Base-by-base conservation (phyloP, 2,888 invertebrate species). In the Tridacna gigas region DNA sequence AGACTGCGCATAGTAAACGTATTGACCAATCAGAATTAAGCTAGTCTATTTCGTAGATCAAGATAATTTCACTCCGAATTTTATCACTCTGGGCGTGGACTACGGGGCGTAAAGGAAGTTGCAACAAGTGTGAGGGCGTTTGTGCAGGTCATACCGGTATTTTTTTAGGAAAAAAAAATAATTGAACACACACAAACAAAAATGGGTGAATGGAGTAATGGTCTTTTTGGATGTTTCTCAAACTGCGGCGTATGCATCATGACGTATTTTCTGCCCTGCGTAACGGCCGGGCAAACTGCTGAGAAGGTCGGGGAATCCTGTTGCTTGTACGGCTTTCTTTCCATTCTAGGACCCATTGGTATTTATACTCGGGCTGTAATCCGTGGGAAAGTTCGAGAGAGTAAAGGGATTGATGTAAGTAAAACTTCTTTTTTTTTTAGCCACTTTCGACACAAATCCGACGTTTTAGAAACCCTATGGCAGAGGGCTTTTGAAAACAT, bases 271-370 rank as follows among this genome's bases (percentile, higher is more conserved):
- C 76, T 85, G 7, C 92, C 92, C 11, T 92, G 92, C 78, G 82
- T 89, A 63, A 90, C 91, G 0, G 90, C 90, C 20, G 92, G 91
- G 22, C 90, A 90, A 75, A 91, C 86, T 63, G 90, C 91, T 20
- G 90, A 90, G 69, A 85, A 86, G 48, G 89, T 91, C 0, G 91
- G 91, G 5, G 90, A 91, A 45, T 88, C 87, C 28, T 90, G 89
- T 83, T 84, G 81, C 28, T 73, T 88, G 65, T 84, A 89, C 48
- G 90, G 90, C 48, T 84, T 81, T 56, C 78, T 91, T 2, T 87
- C 86, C 25, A 78, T 88, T 28, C 51, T 90, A 15, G 89, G 88
- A 74, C 85, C 87, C 18, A 77, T 86, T 63, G 88, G 89, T 69
- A 86, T 90, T 77, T 90, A 78, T 77, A 85, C 87, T 22, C 79